Evolutionary conservation across 2,888 invertebrate species (phyloP).

Genomic region (Sminthurides aquaticus): DNA sequence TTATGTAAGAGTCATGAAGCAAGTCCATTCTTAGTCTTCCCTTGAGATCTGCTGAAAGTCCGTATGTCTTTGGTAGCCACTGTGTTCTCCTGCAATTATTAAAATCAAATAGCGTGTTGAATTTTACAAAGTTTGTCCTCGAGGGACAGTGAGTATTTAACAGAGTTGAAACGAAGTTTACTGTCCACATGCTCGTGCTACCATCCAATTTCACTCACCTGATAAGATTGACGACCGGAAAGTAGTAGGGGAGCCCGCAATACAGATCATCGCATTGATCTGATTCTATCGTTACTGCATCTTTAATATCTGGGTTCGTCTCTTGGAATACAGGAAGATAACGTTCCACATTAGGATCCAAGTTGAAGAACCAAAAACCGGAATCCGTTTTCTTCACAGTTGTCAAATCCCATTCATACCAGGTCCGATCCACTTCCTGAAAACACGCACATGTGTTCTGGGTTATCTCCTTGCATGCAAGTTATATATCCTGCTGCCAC

Average conservation of each 20-base stretch:
- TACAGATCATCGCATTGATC: conserved; percentile 36
- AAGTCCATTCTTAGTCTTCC: conserved; percentile 37
- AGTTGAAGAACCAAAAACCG: conserved; percentile 39
- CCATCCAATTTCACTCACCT: too few relatives aligned
- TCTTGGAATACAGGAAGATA: conserved; percentile 28
- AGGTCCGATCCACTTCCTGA: conserved; percentile 29
- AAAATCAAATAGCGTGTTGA: conserved; percentile 1
- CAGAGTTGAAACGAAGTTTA: neutral
- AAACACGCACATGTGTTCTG: too few relatives aligned
- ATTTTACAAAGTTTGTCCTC: too few relatives aligned
- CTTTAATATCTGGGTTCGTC: conserved; percentile 26
- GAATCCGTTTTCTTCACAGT: conserved; percentile 29
- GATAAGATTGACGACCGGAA: conserved; percentile 32
- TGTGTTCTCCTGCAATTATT: conserved; percentile 35
- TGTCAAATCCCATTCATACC: conserved; percentile 28
- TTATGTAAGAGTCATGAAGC: conserved; percentile 32
- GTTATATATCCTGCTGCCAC: too few relatives aligned
- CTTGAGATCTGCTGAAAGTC: conserved; percentile 30
- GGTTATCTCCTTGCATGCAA: too few relatives aligned
- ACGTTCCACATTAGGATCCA: conserved; percentile 34
- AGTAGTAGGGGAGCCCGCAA: conserved; percentile 40
- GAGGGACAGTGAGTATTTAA: too few relatives aligned
- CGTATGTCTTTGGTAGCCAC: conserved; percentile 34
- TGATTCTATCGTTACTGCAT: conserved; percentile 19
- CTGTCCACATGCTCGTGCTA: too few relatives aligned